phyloP scores from a whole-genome alignment of 2,113 vertebrate genomes.

The Nycticebus coucang region DNA sequence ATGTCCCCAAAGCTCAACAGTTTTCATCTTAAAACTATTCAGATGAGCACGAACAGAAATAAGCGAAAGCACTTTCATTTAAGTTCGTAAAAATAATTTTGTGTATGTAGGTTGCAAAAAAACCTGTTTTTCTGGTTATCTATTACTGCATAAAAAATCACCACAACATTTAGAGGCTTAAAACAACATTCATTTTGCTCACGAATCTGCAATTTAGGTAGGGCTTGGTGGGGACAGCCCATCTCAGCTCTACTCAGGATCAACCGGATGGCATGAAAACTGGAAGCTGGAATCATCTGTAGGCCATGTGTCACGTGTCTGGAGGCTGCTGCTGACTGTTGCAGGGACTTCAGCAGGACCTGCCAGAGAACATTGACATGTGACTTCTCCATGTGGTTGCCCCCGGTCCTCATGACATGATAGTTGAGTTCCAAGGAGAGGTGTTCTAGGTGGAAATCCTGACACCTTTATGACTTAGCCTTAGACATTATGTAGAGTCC shows the following conservation, averaged over 20 bases:
- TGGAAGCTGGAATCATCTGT: neutral
- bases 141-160: neutral
- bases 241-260: neutral
- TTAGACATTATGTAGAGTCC: neutral
- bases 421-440: neutral
- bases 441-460: neutral
- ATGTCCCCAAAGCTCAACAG: neutral
- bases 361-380: neutral
- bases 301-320: neutral
- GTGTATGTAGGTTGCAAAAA: neutral
- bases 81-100: neutral
- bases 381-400: neutral
- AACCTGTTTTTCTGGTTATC: neutral
- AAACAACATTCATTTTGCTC: neutral
- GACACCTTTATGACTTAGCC: neutral
- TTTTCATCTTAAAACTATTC: neutral
- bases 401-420: neutral
- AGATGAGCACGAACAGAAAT: neutral
- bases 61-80: neutral
- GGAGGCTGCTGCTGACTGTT: neutral
- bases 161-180: neutral
- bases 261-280: neutral
- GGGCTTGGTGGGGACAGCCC: neutral
- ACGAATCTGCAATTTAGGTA: neutral
- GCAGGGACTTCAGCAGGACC: neutral